Evolutionary conservation across 2,797 vertebrate genomes (phyloP).

Genomic region (Hybognathus amarus): DNA sequence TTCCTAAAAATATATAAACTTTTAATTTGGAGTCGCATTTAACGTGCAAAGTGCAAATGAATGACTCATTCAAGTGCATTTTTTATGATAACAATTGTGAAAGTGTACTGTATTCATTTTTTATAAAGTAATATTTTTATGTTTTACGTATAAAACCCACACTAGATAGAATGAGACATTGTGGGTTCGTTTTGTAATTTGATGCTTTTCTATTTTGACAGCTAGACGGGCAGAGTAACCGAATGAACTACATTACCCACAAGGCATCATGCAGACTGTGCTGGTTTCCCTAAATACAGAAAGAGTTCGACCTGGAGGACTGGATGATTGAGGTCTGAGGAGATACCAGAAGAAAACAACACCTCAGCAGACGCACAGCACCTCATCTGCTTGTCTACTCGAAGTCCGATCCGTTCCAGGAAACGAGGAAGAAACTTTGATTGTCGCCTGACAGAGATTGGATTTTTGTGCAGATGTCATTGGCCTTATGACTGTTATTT

Average conservation of each 20-base stretch:
- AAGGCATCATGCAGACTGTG: conserved; percentile 74
- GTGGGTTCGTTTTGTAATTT: conserved; percentile 54
- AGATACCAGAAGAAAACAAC: conserved; percentile 27
- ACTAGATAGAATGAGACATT: background rate
- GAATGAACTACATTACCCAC: conserved; percentile 64
- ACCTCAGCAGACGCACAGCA: conserved; percentile 24
- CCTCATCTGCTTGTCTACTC: conserved; percentile 31
- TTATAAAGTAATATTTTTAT: background rate
- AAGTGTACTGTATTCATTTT: background rate
- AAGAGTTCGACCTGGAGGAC: conserved; percentile 67
- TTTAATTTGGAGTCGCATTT: conserved; percentile 58
- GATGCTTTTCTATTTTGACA: conserved; percentile 68
- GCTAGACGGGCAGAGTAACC: conserved; percentile 62
- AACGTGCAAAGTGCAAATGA: background rate
- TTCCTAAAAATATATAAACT: conserved; percentile 57
- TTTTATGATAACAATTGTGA: background rate
- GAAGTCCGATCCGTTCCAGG: conserved; percentile 34
- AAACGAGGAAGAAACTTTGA: conserved; percentile 16
- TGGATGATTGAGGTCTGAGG: conserved; percentile 63
- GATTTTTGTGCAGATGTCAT: conserved; percentile 63
- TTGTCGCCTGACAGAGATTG: conserved; percentile 44
- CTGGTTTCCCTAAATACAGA: conserved; percentile 58
- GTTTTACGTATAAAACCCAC: background rate
- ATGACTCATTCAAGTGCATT: background rate
- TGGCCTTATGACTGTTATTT: conserved; percentile 78